Evolutionary conservation across 2,113 vertebrate species (phyloP).

Genomic region (Camelus dromedarius): DNA sequence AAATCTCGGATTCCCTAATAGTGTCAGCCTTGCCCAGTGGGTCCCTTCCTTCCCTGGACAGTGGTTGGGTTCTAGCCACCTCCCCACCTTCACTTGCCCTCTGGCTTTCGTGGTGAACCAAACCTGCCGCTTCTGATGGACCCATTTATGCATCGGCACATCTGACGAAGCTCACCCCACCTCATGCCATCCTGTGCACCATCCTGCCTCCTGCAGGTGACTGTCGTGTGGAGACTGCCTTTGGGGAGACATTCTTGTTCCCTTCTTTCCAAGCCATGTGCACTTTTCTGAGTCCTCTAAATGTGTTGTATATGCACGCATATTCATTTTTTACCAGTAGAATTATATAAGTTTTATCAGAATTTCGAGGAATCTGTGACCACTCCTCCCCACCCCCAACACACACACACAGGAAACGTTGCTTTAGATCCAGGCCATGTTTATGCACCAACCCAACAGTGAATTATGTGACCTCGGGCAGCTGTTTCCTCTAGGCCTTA

Average conservation of each 20-base stretch:
- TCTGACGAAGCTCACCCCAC: background rate
- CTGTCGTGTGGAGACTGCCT: background rate
- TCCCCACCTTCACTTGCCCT: background rate
- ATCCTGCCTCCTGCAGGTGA: background rate
- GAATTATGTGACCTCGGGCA: background rate
- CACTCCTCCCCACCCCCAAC: background rate
- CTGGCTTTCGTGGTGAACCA: background rate
- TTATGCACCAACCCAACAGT: background rate
- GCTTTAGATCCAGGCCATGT: background rate
- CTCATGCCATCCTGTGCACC: background rate
- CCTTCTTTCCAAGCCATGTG: background rate
- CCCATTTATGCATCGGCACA: background rate
- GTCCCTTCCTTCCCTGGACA: background rate
- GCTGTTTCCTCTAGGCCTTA: background rate
- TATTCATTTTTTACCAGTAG: background rate
- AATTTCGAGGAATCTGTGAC: background rate
- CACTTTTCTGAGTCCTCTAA: background rate
- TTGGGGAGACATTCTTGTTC: background rate
- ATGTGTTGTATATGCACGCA: background rate
- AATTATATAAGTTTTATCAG: background rate
- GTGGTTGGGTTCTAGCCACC: background rate
- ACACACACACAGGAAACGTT: background rate
- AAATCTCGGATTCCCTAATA: background rate
- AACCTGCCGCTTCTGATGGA: background rate
- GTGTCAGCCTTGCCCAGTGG: background rate